Percentiles rank a stretch among this genome's conserved stretches.
Conservation (phyloP, 2,113 vertebrate species). For the Otus sunia region DNA sequence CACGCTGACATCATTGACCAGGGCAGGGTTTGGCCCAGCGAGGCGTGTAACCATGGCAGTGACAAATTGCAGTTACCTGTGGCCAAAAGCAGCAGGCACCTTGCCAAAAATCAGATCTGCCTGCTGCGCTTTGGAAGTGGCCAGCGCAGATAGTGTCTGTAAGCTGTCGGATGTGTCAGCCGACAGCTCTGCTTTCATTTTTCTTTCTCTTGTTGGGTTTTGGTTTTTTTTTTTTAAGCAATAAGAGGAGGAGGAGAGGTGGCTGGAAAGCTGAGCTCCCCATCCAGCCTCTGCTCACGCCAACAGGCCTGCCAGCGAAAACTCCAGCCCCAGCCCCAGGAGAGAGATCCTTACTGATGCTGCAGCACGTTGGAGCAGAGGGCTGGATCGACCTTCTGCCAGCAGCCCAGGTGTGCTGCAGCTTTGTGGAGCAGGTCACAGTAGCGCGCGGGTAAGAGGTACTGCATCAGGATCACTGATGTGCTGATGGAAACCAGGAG, state of each 20-base stretch:
- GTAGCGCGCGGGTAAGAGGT: slow-evolving; percentile 92
- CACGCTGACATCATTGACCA: accelerated
- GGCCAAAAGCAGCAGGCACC: not conserved
- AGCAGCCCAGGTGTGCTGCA: slow-evolving; percentile 95
- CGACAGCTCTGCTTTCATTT: not conserved
- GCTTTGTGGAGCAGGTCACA: slow-evolving; percentile 97
- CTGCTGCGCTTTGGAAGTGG: not conserved
- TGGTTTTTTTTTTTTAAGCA: not conserved
- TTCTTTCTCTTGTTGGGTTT: not conserved
- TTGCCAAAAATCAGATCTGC: not conserved
- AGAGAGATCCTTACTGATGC: slow-evolving; percentile 85
- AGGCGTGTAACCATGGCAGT: accelerated
- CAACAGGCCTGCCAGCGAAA: too few species aligned
- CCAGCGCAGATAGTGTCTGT: not conserved
- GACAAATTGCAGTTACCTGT: not conserved
- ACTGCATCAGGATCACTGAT: slow-evolving; percentile 93
- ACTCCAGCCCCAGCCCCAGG: not conserved
- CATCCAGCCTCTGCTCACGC: not conserved
- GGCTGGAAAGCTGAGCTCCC: not conserved
- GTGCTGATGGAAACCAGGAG: slow-evolving; percentile 96
- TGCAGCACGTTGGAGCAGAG: slow-evolving; percentile 97
- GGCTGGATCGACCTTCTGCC: slow-evolving; percentile 97
- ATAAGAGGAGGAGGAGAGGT: not conserved
- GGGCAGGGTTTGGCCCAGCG: not conserved
- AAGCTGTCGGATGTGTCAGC: not conserved